Conservation (phyloP, 2,888 invertebrate species). For the Tinea trinotella region DNA sequence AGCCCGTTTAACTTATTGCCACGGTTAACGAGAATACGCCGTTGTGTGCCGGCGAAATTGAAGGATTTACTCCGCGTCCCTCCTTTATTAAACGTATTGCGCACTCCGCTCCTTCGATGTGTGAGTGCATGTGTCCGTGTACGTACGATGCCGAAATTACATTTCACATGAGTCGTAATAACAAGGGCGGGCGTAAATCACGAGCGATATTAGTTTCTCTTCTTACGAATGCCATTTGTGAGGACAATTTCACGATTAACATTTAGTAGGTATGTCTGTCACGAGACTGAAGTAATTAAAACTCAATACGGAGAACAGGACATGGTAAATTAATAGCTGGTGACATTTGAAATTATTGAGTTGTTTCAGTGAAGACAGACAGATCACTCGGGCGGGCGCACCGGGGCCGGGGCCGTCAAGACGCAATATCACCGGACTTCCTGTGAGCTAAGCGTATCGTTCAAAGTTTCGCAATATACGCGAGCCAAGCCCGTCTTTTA, state of each 20-base stretch:
- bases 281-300: neutral
- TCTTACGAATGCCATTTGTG: constrained; percentile 58
- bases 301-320: neutral
- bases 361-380: constrained; percentile 17
- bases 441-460: constrained; percentile 66
- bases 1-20: constrained; percentile 71
- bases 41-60: constrained; percentile 71
- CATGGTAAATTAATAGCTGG: constrained; percentile 20
- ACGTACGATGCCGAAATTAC: constrained; percentile 68
- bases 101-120: constrained; percentile 41
- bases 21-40: constrained; percentile 72
- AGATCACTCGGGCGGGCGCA: constrained; percentile 22
- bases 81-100: constrained; percentile 73
- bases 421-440: constrained; percentile 57
- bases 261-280: neutral
- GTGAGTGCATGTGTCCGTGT: constrained; percentile 54
- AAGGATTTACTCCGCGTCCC: constrained; percentile 72
- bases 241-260: constrained; percentile 26
- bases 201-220: constrained; percentile 69
- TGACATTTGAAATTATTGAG: constrained; percentile 23
- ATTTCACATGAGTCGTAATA: constrained; percentile 73
- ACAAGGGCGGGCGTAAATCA: constrained; percentile 71
- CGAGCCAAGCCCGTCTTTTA: constrained; percentile 65
- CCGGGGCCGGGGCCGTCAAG: constrained; percentile 28
- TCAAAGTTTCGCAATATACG: constrained; percentile 72